Evolutionary conservation across 2,113 vertebrate genomes (phyloP), one percentile per base, ranked within the genome.

Genomic region (Xenus cinereus): DNA sequence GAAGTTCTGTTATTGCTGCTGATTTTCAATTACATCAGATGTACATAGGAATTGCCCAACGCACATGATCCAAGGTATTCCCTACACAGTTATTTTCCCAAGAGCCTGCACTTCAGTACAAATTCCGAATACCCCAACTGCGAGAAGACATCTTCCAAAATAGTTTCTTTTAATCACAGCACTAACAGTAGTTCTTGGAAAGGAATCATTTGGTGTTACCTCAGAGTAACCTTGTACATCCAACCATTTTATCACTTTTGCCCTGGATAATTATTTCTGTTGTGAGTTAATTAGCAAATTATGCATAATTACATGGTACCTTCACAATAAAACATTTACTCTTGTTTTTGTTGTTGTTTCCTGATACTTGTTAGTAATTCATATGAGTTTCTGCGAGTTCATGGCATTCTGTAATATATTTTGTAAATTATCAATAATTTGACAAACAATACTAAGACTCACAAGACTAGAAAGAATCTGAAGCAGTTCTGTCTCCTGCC

Each of bases 201-300:
- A 91, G 24, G 1, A 94, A 81, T 9, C 14, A 16, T 20, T 37
- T 41, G 0, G 6, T 79, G 27, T 46, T 64, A 48, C 37, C 45
- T 76, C 39, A 0, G 1, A 75, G 43, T 39, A 82, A 79, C 46
- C 13, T 76, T 24, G 35, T 41, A 20, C 33, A 62, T 56, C 45
- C 51, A 84, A 28, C 28, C 45, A 71, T 64, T 84, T 45, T 39
- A 63, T 46, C 30, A 54, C 32, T 95, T 91, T 30, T 80, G 48
- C 57, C 50, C 41, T 56, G 41, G 28, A 12, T 81, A 93, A 81
- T 84, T 96, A 64, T 51, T 72, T 27, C 69, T 68, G 21, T 69
- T 75, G 23, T 66, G 94, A 80, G 35, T 60, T 87, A 94, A 93
- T 76, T 85, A n/a, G 54, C 41, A 41, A 92, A 76, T 91, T 94